Evolutionary conservation across 2,797 vertebrate species (phyloP), one percentile per base, ranked within the genome.

Genomic region (Dermochelys coriacea): DNA sequence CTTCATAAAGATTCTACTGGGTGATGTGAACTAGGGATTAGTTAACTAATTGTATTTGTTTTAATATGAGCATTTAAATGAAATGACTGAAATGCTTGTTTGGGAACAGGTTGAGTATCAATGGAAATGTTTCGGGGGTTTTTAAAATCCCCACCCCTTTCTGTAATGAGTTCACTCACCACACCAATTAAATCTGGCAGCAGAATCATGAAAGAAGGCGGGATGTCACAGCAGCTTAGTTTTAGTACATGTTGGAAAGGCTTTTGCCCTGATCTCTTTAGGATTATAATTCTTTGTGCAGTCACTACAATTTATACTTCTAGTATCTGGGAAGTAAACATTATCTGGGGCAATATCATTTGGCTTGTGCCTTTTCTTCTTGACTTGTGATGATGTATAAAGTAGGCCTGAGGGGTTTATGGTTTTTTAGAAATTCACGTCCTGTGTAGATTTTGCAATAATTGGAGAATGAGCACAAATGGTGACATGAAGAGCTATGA

Each of bases 21-120:
- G 77, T 80, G 80, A 85, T 21, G 85, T 85, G 64, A 90, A 19
- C 31, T 45, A 45, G 45, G 45, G 45, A 49, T 23, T 16, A 49
- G 25, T 47, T 77, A 49, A 15, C 10, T 34, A 68, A n/a, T 89
- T 78, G 87, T 87, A 84, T 82, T 82, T 52, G 68, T 87, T 27
- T 37, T 54, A 14, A 34, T 77, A 52, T 84, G 83, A 84, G 27
- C 51, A 91, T 79, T 93, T 52, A 41, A 5, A 37, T 87, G 59
- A 37, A 7, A n/a, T 84, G 51, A 68, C 84, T 95, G 74, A 77
- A 93, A 54, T 21, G 3, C 55, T 93, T 93, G 68, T 91, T 93
- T 52, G 88, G 90, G 55, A 79, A 71, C 50, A 80, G 57, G 41
- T 78, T 77, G 41, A 90, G 87, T 82, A 83, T 49, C 45, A 88